phyloP scores from a whole-genome alignment of 2,797 vertebrate species.

The Coendou prehensilis region DNA sequence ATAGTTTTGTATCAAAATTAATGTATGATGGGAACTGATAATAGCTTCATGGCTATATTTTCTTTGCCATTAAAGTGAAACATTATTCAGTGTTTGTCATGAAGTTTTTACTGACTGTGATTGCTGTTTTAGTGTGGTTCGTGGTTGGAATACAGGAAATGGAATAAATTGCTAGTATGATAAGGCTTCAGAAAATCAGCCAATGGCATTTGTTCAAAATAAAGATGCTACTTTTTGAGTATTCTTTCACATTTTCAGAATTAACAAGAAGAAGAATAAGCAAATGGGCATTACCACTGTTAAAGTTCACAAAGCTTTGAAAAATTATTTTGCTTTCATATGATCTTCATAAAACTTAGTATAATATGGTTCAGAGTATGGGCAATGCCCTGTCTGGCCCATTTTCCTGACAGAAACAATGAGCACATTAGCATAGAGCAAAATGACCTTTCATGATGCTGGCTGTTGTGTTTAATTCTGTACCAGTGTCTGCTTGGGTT shows the following conservation, averaged over 20 bases:
- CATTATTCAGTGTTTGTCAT: neutral
- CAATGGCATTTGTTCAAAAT: conserved; percentile 81
- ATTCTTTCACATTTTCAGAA: conserved; percentile 41
- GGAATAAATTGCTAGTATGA: neutral
- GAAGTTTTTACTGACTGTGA: neutral
- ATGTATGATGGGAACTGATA: neutral
- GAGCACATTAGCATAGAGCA: conserved; percentile 85
- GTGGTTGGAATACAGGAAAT: neutral
- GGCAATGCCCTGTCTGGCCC: conserved; percentile 82
- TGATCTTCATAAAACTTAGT: conserved; percentile 67
- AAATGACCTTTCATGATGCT: conserved; percentile 81
- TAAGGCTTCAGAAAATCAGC: conserved; percentile 58
- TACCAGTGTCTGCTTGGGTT: conserved; percentile 74
- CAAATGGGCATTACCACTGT: neutral
- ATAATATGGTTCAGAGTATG: conserved; percentile 81
- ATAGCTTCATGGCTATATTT: neutral
- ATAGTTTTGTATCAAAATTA: conserved; percentile 7
- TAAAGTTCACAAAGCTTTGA: conserved; percentile 41
- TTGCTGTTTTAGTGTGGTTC: neutral
- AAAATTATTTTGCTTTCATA: neutral
- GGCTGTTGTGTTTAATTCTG: conserved; percentile 84
- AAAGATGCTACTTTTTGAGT: conserved; percentile 63
- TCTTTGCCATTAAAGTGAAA: conserved; percentile 47
- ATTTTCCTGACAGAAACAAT: conserved; percentile 86
- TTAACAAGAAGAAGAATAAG: neutral